Evolutionary conservation across 2,888 invertebrate genomes (phyloP).

Genomic region (Lasioglossum pauxillum): DNA sequence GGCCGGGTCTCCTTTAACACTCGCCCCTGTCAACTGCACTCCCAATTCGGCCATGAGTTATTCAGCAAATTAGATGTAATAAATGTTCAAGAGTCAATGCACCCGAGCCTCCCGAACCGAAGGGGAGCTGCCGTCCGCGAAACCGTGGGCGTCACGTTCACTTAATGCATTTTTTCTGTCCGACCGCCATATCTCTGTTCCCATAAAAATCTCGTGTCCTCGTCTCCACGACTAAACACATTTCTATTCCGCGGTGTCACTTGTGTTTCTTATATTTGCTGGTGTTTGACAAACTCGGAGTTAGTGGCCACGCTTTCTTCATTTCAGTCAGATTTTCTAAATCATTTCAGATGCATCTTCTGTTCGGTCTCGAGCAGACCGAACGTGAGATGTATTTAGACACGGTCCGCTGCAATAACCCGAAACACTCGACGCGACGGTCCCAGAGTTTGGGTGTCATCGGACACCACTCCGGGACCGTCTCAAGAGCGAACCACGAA

Average conservation of each 20-base stretch:
- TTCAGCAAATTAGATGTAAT: conserved; percentile 68
- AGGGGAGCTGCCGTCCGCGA: conserved; percentile 32
- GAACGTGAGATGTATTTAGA: too few relatives aligned
- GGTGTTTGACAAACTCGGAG: too few relatives aligned
- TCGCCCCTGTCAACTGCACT: conserved; percentile 66
- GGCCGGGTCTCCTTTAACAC: conserved; percentile 59
- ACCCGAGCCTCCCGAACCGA: conserved; percentile 30
- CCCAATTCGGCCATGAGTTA: conserved; percentile 64
- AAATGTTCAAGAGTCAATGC: conserved; percentile 62
- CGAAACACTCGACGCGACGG: too few relatives aligned
- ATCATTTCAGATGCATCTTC: neutral
- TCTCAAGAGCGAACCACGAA: too few relatives aligned
- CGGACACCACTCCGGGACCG: too few relatives aligned
- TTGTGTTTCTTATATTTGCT: neutral
- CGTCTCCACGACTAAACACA: neutral
- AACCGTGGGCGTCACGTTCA: conserved; percentile 42
- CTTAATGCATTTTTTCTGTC: conserved; percentile 33
- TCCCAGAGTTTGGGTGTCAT: too few relatives aligned
- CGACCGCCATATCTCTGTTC: neutral
- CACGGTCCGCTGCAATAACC: too few relatives aligned
- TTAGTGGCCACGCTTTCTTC: neutral
- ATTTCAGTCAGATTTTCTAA: neutral
- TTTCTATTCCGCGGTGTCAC: neutral
- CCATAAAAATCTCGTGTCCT: conserved; percentile 24
- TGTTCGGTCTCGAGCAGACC: too few relatives aligned